Conservation (phyloP, 2,888 invertebrate species). For the Ormyrus pomaceus region DNA sequence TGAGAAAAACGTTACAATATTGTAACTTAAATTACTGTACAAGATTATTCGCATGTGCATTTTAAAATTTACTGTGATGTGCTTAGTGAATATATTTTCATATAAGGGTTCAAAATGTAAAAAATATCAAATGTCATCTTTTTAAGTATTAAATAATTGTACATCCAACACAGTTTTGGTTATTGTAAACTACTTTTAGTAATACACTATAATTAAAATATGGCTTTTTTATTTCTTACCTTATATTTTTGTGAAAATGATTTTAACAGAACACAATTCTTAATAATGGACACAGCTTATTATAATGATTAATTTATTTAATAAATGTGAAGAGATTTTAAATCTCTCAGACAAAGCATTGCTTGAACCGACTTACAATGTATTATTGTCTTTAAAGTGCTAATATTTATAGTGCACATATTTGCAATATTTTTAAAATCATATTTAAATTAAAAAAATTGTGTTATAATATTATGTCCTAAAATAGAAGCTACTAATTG, state of each 20-base stretch:
- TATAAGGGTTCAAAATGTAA: conserved; percentile 62
- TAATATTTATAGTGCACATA: conserved; percentile 27
- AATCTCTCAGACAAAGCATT: conserved; percentile 34
- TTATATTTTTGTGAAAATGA: conserved; percentile 22
- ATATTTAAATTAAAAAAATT: conserved; percentile 26
- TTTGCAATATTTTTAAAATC: conserved; percentile 11
- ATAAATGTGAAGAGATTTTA: conserved; percentile 43
- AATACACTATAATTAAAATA: conserved; percentile 64
- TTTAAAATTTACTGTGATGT: conserved; percentile 70
- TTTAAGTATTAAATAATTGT: conserved; percentile 59
- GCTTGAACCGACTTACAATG: conserved; percentile 36
- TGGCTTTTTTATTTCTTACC: conserved; percentile 55
- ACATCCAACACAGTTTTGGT: conserved; percentile 62
- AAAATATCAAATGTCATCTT: conserved; percentile 59
- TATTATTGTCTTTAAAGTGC: conserved; percentile 47
- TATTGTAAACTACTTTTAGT: conserved; percentile 67
- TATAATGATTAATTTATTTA: conserved; percentile 44
- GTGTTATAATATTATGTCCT: conserved; percentile 17
- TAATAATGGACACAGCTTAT: conserved; percentile 36
- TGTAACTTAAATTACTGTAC: conserved; percentile 59
- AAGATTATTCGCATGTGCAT: conserved; percentile 67
- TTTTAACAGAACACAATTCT: conserved; percentile 21
- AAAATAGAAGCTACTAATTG: conserved; percentile 26
- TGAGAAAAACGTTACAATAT: conserved; percentile 40
- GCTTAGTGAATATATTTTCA: conserved; percentile 68